These are phyloP conservation scores for Ptychochromis oligacanthus DNA, from an alignment of 2,113 vertebrate species.

Conservation along the genomic window DNA sequence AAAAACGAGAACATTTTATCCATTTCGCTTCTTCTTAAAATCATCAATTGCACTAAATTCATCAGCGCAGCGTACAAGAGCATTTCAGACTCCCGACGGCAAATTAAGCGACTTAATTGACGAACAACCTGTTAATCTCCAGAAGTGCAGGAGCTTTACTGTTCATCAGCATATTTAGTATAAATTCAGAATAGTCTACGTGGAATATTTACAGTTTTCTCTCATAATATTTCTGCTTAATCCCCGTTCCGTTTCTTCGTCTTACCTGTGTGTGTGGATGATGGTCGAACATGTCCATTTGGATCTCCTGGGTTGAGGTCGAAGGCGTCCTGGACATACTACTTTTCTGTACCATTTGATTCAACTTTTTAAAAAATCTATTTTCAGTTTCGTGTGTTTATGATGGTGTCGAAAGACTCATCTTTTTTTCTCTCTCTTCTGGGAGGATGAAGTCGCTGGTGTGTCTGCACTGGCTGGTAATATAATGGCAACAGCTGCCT, in stretches of 20 bases:
- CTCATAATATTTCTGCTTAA: background rate
- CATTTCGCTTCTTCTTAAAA: background rate
- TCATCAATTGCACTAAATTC: background rate
- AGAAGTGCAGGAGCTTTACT: slow-evolving; percentile 14
- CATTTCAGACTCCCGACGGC: background rate
- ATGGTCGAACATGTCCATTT: slow-evolving; percentile 96
- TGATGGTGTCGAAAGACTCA: slow-evolving; percentile 57
- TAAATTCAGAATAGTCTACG: background rate
- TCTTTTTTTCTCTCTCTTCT: slow-evolving; percentile 28
- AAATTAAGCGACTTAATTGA: slow-evolving; percentile 24
- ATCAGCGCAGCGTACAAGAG: background rate
- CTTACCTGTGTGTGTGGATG: slow-evolving; percentile 95
- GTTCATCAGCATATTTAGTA: fast-evolving
- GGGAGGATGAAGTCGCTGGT: slow-evolving; percentile 45
- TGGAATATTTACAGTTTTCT: background rate
- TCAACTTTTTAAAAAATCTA: slow-evolving; percentile 74
- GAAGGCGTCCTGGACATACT: slow-evolving; percentile 96
- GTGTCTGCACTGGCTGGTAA: slow-evolving; percentile 41
- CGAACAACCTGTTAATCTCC: slow-evolving; percentile 74
- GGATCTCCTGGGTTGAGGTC: slow-evolving; percentile 97
- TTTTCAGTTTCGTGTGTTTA: slow-evolving; percentile 58
- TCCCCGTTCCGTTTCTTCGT: background rate
- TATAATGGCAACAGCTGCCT: slow-evolving; percentile 74
- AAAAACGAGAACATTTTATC: background rate
- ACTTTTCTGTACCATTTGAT: slow-evolving; percentile 97